Evolutionary conservation across 2,797 vertebrate genomes (phyloP), one percentile per base, ranked within the genome.

Genomic region (Chaetophractus vellerosus): DNA sequence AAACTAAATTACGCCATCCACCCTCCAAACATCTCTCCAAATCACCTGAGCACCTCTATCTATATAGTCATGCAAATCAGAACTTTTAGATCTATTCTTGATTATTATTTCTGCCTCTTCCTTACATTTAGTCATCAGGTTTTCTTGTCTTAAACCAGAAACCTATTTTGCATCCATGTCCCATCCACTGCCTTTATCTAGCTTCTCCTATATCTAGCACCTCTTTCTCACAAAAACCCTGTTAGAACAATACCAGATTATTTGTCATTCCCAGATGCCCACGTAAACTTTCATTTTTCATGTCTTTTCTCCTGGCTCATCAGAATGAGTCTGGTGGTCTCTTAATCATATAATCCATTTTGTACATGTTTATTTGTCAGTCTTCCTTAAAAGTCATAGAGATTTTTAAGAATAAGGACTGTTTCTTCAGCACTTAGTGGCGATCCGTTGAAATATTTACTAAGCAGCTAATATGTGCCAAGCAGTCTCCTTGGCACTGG

Each of bases 1-100:
- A 89, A 36, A 16, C 38, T n/a, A 23, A 23, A 74, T 66, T 12
- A 71, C 5, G 36, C 48, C 38, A n/a, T n/a, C 41, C 33, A 74
- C 2, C 5, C 23, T 55, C 71, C 50, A 41, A 78, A 4, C 36
- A 57, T 36, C 36, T 72, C 24, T 50, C 61, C 8, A 3, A 5
- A 11, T 50, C 41, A 50, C 0, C 0, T 3, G 5, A 36, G 6
- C 11, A 6, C 1, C 4, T 5, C 18, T 23, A 14, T 8, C 31
- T 21, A 83, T 9, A 18, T 0, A 0, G 4, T 38, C 24, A 63
- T 36, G 24, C 26, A 50, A 23, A 9, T 64, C 15, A 64, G 9
- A 85, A 55, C 18, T 26, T 36, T 68, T 14, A 12, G 33, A 36
- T 5, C 26, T 69, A 12, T 38, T 9, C 18, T 57, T 52, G 7